Evolutionary conservation across 2,113 vertebrate species (phyloP), one percentile per base, ranked within the genome.

Genomic region (Cryptomyrus ogoouensis): DNA sequence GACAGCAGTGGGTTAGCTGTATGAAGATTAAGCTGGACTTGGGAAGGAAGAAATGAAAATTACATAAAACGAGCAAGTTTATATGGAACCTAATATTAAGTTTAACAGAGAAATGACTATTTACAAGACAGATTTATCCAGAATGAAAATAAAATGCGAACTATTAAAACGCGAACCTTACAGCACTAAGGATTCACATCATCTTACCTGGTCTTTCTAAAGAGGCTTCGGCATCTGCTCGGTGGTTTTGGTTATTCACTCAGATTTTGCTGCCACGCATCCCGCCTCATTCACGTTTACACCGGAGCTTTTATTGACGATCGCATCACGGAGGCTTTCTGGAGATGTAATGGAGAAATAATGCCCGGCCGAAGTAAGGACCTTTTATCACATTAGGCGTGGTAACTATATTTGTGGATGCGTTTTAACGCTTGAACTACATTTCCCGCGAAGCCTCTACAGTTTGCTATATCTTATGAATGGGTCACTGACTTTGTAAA

Each of bases 91-190:
- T 50, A 77, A 47, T 27, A 53, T 2, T 83, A 49, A 56, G 89
- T 90, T 31, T 70, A 31, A 70, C 62, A 12, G 62, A 85, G 21
- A 91, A 88, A 85, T 5, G 31, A 89, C 49, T 58, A 53, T 46
- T 24, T 49, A 53, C 24, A 58, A 85, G 90, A 53, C 86, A 47
- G 84, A 90, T 90, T 91, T 92, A 89, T 84, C 88, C 88, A 90
- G 89, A 91, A 90, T 93, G 95, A 94, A 95, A 94, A 94, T 93
- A 95, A 93, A 91, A 17, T 87, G n/a, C 88, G 93, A 93, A 94
- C 91, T 90, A 47, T 89, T 91, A 80, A 90, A 83, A 89, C 4
- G 80, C 31, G 58, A 42, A 89, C 84, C 49, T 87, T 90, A 83
- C 83, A 85, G 70, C 62, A 80, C 35, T 89, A 90, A 92, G 66